Evolutionary conservation across 2,797 vertebrate species (phyloP).

Genomic region (Gorsachius magnificus): DNA sequence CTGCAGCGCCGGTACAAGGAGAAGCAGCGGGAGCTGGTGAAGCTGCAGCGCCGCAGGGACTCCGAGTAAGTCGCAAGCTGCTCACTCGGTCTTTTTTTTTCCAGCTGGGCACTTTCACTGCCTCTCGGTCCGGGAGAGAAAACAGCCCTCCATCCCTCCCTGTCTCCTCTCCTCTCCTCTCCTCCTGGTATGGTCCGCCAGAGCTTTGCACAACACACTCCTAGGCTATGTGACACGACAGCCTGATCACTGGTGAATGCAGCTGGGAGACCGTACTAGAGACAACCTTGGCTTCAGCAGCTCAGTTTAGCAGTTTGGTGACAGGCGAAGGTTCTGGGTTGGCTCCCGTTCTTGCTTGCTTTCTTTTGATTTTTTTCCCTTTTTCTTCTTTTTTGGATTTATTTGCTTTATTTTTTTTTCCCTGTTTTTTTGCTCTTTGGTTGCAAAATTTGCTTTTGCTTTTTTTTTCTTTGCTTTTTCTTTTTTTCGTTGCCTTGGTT

Average conservation of each 20-base stretch:
- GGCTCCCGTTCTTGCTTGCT: slow-evolving; percentile 42
- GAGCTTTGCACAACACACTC: slow-evolving; percentile 53
- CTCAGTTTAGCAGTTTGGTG: slow-evolving; percentile 66
- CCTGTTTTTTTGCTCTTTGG: slow-evolving; percentile 4
- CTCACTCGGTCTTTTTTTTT: not conserved
- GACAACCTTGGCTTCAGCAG: slow-evolving; percentile 59
- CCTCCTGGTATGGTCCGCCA: not conserved
- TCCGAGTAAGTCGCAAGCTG: slow-evolving; percentile 83
- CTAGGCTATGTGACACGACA: slow-evolving; percentile 35
- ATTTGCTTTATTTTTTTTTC: not conserved
- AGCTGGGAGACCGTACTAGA: slow-evolving; percentile 46
- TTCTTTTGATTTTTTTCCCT: slow-evolving; percentile 16
- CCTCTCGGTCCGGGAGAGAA: not conserved
- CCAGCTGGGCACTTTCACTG: slow-evolving; percentile 3
- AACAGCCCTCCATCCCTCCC: not conserved
- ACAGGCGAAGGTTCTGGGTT: slow-evolving; percentile 50
- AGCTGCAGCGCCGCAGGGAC: slow-evolving; percentile 90
- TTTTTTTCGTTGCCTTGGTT: slow-evolving; percentile 63
- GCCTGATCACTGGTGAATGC: slow-evolving; percentile 8
- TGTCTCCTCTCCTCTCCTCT: not conserved
- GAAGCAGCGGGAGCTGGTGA: slow-evolving; percentile 92
- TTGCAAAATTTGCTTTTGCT: slow-evolving; percentile 25
- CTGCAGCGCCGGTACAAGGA: slow-evolving; percentile 94
- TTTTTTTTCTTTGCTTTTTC: not conserved
- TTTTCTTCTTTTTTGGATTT: slow-evolving; percentile 13